These are phyloP conservation scores for Lateolabrax maculatus DNA, from an alignment of 2,797 vertebrate genomes.

Conservation along the genomic window DNA sequence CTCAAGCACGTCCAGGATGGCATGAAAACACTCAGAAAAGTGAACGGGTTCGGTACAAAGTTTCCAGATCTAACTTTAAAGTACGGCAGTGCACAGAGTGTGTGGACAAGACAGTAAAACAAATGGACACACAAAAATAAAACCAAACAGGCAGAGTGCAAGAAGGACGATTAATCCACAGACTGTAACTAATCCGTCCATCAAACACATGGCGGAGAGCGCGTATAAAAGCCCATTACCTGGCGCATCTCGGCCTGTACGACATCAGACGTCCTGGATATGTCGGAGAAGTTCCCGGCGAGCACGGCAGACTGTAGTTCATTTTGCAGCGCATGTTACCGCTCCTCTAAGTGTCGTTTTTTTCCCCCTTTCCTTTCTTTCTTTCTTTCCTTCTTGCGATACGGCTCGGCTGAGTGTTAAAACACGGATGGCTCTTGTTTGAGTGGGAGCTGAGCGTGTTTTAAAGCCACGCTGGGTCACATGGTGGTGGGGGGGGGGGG, in stretches of 20 bases:
- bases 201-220: neutral
- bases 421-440: neutral
- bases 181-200: fast-evolving
- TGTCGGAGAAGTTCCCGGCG: slow-evolving; percentile 72
- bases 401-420: neutral
- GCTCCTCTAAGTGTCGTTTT: too few relatives aligned
- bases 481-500: slow-evolving; percentile 52
- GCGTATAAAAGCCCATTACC: slow-evolving; percentile 64
- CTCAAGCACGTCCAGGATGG: neutral
- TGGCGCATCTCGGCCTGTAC: slow-evolving; percentile 77
- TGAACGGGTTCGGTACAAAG: neutral
- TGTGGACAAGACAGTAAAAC: too few relatives aligned
- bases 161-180: neutral
- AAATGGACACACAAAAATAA: neutral
- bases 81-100: neutral
- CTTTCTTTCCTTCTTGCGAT: too few relatives aligned
- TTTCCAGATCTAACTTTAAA: neutral
- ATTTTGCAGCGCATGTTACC: slow-evolving; percentile 81
- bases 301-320: slow-evolving; percentile 82
- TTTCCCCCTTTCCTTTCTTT: neutral
- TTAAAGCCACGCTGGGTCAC: slow-evolving; percentile 68
- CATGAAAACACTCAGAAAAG: neutral
- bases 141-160: too few relatives aligned
- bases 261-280: slow-evolving; percentile 70
- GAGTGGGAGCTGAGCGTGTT: neutral